Evolutionary conservation across 2,888 invertebrate genomes (phyloP).

Genomic region (Alloscopus bannaensis): DNA sequence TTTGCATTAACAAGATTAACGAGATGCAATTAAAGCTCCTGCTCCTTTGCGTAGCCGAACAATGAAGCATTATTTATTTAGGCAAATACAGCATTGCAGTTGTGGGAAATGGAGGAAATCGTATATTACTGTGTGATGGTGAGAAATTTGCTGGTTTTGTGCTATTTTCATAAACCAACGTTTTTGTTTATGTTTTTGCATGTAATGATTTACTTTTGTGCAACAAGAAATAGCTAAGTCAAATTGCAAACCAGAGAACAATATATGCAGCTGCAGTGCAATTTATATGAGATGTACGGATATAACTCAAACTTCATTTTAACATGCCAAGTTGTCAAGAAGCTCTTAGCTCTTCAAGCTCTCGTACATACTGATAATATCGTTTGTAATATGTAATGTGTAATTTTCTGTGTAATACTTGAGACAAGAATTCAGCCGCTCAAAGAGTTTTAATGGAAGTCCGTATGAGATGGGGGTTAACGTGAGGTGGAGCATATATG

Average conservation of each 20-base stretch:
- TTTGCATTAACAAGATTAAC: slow-evolving; percentile 21
- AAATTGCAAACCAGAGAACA: not conserved
- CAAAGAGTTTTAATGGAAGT: too few species aligned
- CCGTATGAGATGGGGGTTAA: too few species aligned
- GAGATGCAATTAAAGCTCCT: slow-evolving; percentile 21
- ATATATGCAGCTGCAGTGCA: not conserved
- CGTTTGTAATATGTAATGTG: not conserved
- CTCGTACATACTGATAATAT: not conserved
- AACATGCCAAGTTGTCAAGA: slow-evolving; percentile 41
- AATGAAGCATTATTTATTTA: too few species aligned
- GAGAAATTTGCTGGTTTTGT: not conserved
- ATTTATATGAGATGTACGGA: slow-evolving; percentile 3
- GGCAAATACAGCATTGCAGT: not conserved
- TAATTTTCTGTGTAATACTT: slow-evolving; percentile 11
- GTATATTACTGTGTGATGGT: not conserved
- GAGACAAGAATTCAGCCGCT: too few species aligned
- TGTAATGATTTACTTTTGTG: slow-evolving; percentile 17
- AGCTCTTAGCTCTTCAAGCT: too few species aligned
- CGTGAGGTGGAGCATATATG: too few species aligned
- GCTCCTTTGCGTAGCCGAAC: too few species aligned
- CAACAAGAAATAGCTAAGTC: slow-evolving; percentile 26
- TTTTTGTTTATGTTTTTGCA: slow-evolving; percentile 15
- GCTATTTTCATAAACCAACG: slow-evolving; percentile 33
- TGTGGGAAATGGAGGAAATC: not conserved
- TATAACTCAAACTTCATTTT: slow-evolving; percentile 27